Base-by-base conservation (phyloP, 2,888 invertebrate species). In the Lapara coniferarum region DNA sequence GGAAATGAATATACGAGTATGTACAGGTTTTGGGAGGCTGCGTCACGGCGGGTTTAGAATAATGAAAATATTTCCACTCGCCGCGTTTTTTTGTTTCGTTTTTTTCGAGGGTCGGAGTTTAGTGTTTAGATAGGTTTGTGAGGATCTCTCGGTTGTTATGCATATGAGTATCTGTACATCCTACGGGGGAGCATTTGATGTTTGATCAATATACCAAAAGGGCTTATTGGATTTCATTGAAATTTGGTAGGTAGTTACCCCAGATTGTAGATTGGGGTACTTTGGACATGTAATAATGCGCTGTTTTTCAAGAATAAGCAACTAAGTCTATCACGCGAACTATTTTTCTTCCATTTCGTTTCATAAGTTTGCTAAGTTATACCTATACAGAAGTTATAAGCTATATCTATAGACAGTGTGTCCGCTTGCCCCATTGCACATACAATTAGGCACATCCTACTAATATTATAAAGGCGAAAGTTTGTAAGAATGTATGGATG, bases 1-100 rank as follows among this genome's bases (percentile, higher is more conserved):
- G 93, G 93, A 93, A 93, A 93, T 93, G 93, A 93, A 93, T 93
- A 91, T 92, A 93, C 91, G 92, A 88, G 91, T 90, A 89, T 88
- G 88, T 87, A 87, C 84, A 87, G 82, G 75, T 91, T 90, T 91
- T 79, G 86, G 90, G 93, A 91, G 89, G 91, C 92, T 91, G 90
- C 83, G 91, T 85, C 88, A 85, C 85, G 84, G 82, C 82, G 85
- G 88, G 90, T 84, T 92, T 91, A 92, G 92, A 89, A 82, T 92
- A 93, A 92, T 92, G 92, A 92, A 92, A 90, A 91, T 91, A 90
- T 90, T 92, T 90, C 84, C 83, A 81, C 80, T 49, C 59, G 46
- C 79, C 77, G 78, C 77, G 51, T 16, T 81, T 82, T 83, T 84
- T 82, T 88, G 67, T 67, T 67, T 67, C 55, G 55, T 52, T 67